Base-by-base conservation (phyloP, 1,140 invertebrate species). In the Palaemon carinicauda region DNA sequence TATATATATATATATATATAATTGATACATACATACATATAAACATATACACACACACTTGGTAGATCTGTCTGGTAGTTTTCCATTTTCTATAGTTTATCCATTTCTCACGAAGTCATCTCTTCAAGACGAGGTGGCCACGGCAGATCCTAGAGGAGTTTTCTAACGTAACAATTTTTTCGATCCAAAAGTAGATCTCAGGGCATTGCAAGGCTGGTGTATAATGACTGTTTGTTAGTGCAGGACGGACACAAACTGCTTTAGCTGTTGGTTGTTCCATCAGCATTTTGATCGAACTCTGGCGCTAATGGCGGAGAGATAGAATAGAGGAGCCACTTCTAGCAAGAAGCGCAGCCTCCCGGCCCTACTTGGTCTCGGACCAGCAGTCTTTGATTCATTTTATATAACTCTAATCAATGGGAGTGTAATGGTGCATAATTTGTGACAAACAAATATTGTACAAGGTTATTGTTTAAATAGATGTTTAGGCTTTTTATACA, bases 401-500 rank as follows among this genome's bases (percentile, higher is more conserved):
- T 54, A 14, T 54, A 14, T 79, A 27, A 56, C 27, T 56, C 33
- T 27, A 27, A 60, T 33, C 53, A 27, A 15, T 77, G 73, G 75
- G 71, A 74, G 71, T 83, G 33, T 27, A 83, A 51, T 75, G 82
- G 82, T 83, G 75, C 82, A 83, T 75, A 54, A 33, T 33, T 33
- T 77, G 53, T 54, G 52, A 77, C 53, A 50, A 54, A 56, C 82
- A 77, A 31, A 77, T 60, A 75, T 71, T 60, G 14, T 77, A 60
- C 33, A 77, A 31, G 33, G 74, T 54, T 77, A 83, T 83, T 17
- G 33, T 83, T 74, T 83, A 73, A 69, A 75, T 83, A 41, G 71
- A 83, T 52, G 71, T 21, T 56, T 83, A 73, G 65, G 41, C 53
- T 83, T 83, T 83, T 83, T 83, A 83, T 83, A 83, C 82, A 82